Conservation (phyloP, 2,797 vertebrate species). For the Aldrovandia affinis region DNA sequence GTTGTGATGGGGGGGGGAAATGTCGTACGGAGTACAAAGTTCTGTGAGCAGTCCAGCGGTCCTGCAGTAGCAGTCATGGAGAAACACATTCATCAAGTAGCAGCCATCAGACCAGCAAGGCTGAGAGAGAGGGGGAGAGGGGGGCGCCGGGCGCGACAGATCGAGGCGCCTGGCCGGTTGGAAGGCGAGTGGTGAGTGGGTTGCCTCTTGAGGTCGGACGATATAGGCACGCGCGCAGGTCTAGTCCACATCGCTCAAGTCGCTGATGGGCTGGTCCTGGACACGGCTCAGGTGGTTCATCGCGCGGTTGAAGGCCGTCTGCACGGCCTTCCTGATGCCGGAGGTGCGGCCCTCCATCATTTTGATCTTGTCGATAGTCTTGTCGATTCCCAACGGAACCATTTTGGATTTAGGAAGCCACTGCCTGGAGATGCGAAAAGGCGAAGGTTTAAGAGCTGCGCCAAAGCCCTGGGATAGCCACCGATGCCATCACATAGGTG, state of each 20-base stretch:
- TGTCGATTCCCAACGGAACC: slow-evolving; percentile 87
- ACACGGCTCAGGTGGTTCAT: slow-evolving; percentile 84
- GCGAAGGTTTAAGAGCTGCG: not conserved
- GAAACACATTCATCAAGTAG: slow-evolving; percentile 73
- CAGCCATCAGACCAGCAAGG: slow-evolving; percentile 60
- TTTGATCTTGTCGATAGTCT: slow-evolving; percentile 86
- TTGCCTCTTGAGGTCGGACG: slow-evolving; percentile 43
- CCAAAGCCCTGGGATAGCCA: not conserved
- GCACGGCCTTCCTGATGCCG: slow-evolving; percentile 86
- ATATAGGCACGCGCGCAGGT: slow-evolving; percentile 45
- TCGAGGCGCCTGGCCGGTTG: not conserved
- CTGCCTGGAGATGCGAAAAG: slow-evolving; percentile 75
- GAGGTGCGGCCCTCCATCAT: slow-evolving; percentile 89
- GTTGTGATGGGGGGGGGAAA: slow-evolving; percentile 36
- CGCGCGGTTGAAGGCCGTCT: slow-evolving; percentile 86
- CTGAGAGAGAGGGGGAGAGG: slow-evolving; percentile 56
- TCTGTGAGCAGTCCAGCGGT: slow-evolving; percentile 64
- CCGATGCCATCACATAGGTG: not conserved
- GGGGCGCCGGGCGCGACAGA: not conserved
- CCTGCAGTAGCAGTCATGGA: slow-evolving; percentile 71
- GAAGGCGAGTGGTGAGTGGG: slow-evolving; percentile 14
- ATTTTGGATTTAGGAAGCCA: slow-evolving; percentile 98
- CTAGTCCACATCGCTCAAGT: slow-evolving; percentile 78
- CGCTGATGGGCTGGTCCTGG: slow-evolving; percentile 74
- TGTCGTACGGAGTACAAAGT: slow-evolving; percentile 51